Conservation (phyloP, 2,113 vertebrate genomes). For the Procavia capensis region DNA sequence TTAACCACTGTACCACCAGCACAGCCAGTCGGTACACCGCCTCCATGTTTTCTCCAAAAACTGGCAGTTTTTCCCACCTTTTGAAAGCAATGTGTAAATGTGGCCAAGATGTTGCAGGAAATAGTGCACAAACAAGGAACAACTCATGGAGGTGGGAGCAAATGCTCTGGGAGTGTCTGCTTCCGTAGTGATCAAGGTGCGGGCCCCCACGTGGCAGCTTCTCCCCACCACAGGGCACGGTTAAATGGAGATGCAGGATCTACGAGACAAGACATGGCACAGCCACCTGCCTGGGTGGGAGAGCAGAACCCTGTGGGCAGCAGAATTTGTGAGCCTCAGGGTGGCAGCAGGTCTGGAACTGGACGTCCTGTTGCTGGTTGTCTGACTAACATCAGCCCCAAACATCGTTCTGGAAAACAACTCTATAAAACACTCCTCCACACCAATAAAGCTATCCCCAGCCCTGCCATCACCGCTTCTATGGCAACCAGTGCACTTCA, state of each 20-base stretch:
- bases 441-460: not conserved
- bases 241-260: not conserved
- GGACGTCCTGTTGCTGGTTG: not conserved
- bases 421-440: not conserved
- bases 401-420: conserved; percentile 25
- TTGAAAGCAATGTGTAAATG: not conserved
- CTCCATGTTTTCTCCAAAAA: not conserved
- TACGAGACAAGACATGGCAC: not conserved
- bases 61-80: not conserved
- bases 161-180: not conserved
- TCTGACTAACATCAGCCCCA: not conserved
- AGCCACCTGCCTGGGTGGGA: not conserved
- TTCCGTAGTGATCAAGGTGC: not conserved
- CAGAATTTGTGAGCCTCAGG: accelerated
- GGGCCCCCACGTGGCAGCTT: not conserved
- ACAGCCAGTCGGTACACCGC: not conserved
- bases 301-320: not conserved
- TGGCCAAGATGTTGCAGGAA: not conserved
- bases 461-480: conserved; percentile 45
- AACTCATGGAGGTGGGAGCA: not conserved
- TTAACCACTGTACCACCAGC: not conserved
- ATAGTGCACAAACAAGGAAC: not conserved
- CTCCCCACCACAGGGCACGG: accelerated
- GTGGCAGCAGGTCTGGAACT: not conserved
- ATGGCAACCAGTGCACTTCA: conserved; percentile 52